Percentiles rank a stretch among this genome's conserved stretches.
phyloP scores from a whole-genome alignment of 2,113 vertebrate genomes.

The Pelvicachromis taeniatus region DNA sequence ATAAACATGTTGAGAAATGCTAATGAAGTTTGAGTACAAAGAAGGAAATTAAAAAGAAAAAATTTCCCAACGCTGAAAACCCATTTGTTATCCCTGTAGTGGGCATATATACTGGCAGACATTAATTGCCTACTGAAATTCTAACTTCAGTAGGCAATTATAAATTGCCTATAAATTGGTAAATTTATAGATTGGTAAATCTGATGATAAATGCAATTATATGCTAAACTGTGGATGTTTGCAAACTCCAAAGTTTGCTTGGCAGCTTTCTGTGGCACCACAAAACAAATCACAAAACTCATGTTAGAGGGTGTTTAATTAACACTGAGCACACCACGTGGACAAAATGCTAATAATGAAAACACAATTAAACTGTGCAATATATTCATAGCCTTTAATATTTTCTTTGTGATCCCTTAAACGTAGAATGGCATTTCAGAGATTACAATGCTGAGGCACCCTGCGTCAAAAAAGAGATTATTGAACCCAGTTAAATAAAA shows the following conservation, averaged over 20 bases:
- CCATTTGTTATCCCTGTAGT: not conserved
- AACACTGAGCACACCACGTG: not conserved
- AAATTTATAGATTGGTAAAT: not conserved
- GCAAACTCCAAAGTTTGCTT: not conserved
- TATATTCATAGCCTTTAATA: not conserved
- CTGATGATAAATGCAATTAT: not conserved
- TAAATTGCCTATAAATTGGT: too few species aligned
- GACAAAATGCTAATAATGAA: too few species aligned
- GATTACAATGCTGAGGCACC: not conserved
- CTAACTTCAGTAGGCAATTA: too few species aligned
- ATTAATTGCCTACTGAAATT: not conserved
- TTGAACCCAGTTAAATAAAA: not conserved
- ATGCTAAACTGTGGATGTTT: not conserved
- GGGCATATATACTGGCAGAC: rapidly evolving
- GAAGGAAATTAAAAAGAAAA: not conserved
- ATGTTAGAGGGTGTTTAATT: not conserved
- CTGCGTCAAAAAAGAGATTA: not conserved
- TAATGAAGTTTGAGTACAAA: not conserved
- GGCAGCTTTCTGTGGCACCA: not conserved
- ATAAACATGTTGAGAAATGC: not conserved
- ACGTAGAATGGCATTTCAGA: not conserved
- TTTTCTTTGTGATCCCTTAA: not conserved
- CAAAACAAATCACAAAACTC: not conserved
- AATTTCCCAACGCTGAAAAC: not conserved
- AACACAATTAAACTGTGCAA: not conserved